phyloP scores from a whole-genome alignment of 2,797 vertebrate species.

The Anniella stebbinsi region DNA sequence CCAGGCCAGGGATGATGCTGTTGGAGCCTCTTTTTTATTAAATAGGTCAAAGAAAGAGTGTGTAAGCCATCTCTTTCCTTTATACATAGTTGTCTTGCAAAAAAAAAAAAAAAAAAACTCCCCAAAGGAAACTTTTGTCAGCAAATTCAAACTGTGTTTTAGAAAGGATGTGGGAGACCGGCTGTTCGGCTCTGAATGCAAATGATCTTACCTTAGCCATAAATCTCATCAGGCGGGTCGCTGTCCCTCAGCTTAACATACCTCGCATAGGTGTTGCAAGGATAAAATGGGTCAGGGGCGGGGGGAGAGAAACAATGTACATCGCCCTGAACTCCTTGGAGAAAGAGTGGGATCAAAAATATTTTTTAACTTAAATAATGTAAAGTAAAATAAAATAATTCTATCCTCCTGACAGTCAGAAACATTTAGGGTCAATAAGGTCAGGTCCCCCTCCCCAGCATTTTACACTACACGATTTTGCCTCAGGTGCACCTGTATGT shows the following conservation, averaged over 20 bases:
- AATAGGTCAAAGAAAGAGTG: constrained; percentile 61
- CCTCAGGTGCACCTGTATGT: not conserved
- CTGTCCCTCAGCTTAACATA: not conserved
- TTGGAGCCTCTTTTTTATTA: constrained; percentile 57
- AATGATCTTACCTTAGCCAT: not conserved
- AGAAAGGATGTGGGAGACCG: not conserved
- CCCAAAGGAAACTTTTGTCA: not conserved
- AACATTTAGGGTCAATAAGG: not conserved
- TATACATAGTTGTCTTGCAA: constrained; percentile 5
- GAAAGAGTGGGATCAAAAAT: too few species aligned
- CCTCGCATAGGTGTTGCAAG: not conserved
- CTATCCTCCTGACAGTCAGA: not conserved
- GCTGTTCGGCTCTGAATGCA: not conserved
- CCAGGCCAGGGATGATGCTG: constrained; percentile 55
- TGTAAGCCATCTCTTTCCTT: constrained; percentile 43
- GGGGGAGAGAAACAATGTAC: too few species aligned
- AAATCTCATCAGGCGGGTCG: not conserved
- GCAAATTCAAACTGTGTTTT: not conserved
- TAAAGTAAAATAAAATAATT: too few species aligned
- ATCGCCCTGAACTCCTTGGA: too few species aligned
- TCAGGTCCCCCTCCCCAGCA: not conserved
- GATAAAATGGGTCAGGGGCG: not conserved
- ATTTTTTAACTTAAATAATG: too few species aligned
- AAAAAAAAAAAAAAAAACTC: not conserved
- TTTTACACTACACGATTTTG: not conserved